phyloP scores from a whole-genome alignment of 64 coral and sea anemone genomes.

The Pocillopora damicornis region DNA sequence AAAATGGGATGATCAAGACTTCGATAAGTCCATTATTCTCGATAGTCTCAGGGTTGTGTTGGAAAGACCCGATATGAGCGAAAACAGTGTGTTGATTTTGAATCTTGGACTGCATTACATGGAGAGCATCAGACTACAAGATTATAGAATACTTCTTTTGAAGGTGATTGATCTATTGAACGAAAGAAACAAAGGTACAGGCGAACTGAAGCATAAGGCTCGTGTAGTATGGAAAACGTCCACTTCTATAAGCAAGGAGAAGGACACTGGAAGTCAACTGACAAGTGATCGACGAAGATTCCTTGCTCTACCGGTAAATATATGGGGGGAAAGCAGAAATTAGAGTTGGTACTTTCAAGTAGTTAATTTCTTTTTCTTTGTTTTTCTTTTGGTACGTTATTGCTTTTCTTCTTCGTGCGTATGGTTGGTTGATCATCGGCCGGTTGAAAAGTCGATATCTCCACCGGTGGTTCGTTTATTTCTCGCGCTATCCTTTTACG shows the following conservation, averaged over 20 bases:
- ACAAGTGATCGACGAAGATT: conserved; percentile 72
- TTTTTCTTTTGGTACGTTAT: no score
- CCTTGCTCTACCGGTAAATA: conserved; percentile 77
- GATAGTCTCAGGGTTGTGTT: conserved; percentile 40
- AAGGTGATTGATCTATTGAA: conserved; percentile 54
- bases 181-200: background rate
- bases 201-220: conserved; percentile 27
- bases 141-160: conserved; percentile 58
- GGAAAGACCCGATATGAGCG: conserved; percentile 54
- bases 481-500: no score
- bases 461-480: no score
- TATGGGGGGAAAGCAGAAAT: background rate
- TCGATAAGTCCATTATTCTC: conserved; percentile 54
- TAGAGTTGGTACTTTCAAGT: background rate
- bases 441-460: no score
- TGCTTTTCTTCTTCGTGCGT: no score
- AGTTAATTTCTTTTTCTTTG: no score
- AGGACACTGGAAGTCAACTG: conserved; percentile 58
- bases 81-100: conserved; percentile 77
- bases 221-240: conserved; percentile 89
- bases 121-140: conserved; percentile 42
- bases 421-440: no score
- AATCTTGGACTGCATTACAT: conserved; percentile 90
- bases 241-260: conserved; percentile 83
- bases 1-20: conserved; percentile 68